Base-by-base conservation (phyloP, 2,888 invertebrate genomes). In the Pachymerium ferrugineum region DNA sequence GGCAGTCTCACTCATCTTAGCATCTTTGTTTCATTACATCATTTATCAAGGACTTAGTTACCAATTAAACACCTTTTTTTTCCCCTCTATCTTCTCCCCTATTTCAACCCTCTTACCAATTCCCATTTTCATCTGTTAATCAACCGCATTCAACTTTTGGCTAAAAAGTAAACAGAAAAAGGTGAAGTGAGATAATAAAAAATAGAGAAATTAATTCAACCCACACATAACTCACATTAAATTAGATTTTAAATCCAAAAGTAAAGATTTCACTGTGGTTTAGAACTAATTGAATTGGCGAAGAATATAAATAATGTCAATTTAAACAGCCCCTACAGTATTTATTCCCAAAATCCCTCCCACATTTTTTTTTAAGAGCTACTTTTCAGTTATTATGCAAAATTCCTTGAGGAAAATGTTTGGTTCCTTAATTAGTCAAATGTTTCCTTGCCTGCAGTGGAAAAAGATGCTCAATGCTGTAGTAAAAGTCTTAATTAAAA, bases 371-470 rank as follows among this genome's bases (percentile, higher is more conserved):
- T n/a, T n/a, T n/a, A n/a, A n/a, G n/a, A n/a, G n/a, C n/a, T n/a
- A n/a, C n/a, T n/a, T n/a, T n/a, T n/a, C n/a, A n/a, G 70, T 35
- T 70, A 70, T 70, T 70, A 29, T 73, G 73, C 25, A 73, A 73
- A 73, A 73, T 54, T 73, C 73, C 73, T 73, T 25, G 28, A 73
- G 31, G 73, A 33, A 72, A 73, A 73, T 73, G 73, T 73, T 73
- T 73, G 62, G 19, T 54, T 73, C 73, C 62, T 73, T 73, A 73
- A 73, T 73, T 73, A 73, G 73, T 54, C 30, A 31, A 73, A 73
- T 73, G 73, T 73, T 73, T 73, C 73, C 22, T 25, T 67, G 67
- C 30, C 25, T 54, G 73, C 67, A 25, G 70, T 68, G 31, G 19
- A 72, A 28, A 47, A 31, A 67, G 62, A 73, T 67, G 67, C 67